Evolutionary conservation across 1,140 invertebrate species (phyloP).

Genomic region (Bombus huntii): DNA sequence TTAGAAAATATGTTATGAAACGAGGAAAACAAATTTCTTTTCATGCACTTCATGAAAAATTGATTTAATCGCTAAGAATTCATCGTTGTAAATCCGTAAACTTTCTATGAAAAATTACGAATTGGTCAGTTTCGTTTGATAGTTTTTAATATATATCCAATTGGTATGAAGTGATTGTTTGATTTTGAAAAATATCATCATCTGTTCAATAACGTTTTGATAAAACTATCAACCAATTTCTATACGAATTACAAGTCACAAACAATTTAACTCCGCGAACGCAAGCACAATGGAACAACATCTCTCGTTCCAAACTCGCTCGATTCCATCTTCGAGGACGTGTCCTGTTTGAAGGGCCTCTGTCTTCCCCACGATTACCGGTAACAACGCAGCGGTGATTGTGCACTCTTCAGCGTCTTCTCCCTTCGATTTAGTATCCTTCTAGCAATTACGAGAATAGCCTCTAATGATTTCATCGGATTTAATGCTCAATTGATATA

Average conservation of each 20-base stretch:
- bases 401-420: constrained; percentile 45
- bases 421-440: neutral
- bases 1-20: too few species aligned
- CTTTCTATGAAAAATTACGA: too few species aligned
- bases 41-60: too few species aligned
- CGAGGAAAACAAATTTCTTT: too few species aligned
- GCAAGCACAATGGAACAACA: neutral
- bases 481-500: constrained; percentile 45
- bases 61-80: too few species aligned
- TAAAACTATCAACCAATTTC: too few species aligned
- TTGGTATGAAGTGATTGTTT: neutral
- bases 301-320: neutral
- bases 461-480: constrained; percentile 37
- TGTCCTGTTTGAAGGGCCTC: constrained; percentile 14
- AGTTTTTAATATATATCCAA: too few species aligned
- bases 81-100: too few species aligned
- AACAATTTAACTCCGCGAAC: neutral
- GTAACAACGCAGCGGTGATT: constrained; percentile 53
- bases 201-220: too few species aligned
- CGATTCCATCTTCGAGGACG: neutral
- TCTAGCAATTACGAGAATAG: constrained; percentile 47
- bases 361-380: constrained; percentile 53
- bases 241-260: too few species aligned
- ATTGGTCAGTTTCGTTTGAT: too few species aligned
- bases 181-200: neutral